Evolutionary conservation across 1,140 invertebrate species (phyloP), one percentile per base, ranked within the genome.

Genomic region (Helicoverpa armigera): DNA sequence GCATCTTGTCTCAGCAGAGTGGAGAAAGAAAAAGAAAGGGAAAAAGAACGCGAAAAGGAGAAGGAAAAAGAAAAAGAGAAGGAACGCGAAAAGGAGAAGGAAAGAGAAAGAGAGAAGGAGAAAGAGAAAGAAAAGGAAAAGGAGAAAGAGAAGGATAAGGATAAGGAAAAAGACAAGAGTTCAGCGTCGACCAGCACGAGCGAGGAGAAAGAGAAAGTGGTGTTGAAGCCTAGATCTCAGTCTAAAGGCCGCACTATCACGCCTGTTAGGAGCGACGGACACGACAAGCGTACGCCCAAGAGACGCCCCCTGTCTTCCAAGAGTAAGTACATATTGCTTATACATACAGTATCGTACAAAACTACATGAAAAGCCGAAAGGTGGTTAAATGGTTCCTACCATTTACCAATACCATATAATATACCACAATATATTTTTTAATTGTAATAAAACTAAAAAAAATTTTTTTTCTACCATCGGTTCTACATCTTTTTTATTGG

Each of bases 11-110:
- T n/a, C 2, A n/a, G 51, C 67, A 82, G 65, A 67, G 72, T 72
- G 12, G 80, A 83, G 70, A 95, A 84, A 92, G 94, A 82, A 84
- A 92, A 72, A 90, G 95, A 88, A 88, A 95, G 85, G 88, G 94
- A 90, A 2, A n/a, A 18, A 0, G 58, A n/a, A n/a, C n/a, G n/a
- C n/a, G n/a, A 60, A 16, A 60, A 60, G 7, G 56, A 60, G 29
- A 60, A 23, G 3, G 58, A 60, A 18, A 3, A 18, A 23, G 58
- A 60, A 87, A 91, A 82, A 53, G 87, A 89, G 51, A 86, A 80
- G 16, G 88, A 88, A 65, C 86, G 85, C 35, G 86, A 90, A 18
- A 85, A 89, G 18, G 86, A 89, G n/a, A 89, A 86, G 58, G 85
- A 91, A 82, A 85, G 89, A 1, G 90, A 91, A 61, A 88, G 89